These are phyloP conservation scores for Heliangelus exortis DNA, from an alignment of 2,797 vertebrate species.

Conservation along the genomic window DNA sequence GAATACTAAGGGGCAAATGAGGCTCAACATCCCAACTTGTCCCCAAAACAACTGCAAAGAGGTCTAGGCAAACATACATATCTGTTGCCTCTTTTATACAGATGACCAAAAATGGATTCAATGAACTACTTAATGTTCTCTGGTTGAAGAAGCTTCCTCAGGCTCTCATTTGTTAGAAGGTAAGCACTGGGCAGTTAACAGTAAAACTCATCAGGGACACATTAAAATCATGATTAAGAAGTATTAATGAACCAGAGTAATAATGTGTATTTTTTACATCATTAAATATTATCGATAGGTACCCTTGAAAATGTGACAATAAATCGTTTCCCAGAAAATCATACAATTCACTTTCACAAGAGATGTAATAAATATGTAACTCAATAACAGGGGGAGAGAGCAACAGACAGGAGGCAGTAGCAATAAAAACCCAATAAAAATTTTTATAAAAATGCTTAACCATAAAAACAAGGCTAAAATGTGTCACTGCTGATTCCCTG, in stretches of 20 bases:
- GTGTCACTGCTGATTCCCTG: constrained; percentile 16
- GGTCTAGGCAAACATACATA: neutral
- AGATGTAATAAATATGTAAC: constrained; percentile 13
- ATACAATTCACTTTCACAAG: constrained; percentile 9
- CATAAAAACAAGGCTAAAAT: constrained; percentile 35
- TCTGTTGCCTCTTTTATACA: neutral
- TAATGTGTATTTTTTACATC: constrained; percentile 5
- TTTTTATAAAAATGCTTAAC: constrained; percentile 36
- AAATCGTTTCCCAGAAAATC: neutral
- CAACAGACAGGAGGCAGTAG: neutral
- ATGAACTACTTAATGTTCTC: neutral
- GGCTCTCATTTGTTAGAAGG: neutral
- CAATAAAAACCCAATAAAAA: constrained; percentile 43
- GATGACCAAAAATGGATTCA: neutral
- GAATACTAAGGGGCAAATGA: constrained; percentile 24
- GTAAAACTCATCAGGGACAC: neutral
- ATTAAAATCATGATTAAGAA: constrained; percentile 8
- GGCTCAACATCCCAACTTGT: neutral
- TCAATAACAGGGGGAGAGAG: neutral
- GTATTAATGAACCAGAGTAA: constrained; percentile 4
- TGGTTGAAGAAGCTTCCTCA: neutral
- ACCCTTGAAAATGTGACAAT: constrained; percentile 6
- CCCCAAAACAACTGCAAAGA: constrained; percentile 1
- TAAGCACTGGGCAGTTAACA: neutral
- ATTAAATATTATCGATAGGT: constrained; percentile 8